A percentile compares a stretch with the other conserved stretches of the same genome.
Conservation (phyloP, 2,888 invertebrate genomes). For the Uropetala carovei region DNA sequence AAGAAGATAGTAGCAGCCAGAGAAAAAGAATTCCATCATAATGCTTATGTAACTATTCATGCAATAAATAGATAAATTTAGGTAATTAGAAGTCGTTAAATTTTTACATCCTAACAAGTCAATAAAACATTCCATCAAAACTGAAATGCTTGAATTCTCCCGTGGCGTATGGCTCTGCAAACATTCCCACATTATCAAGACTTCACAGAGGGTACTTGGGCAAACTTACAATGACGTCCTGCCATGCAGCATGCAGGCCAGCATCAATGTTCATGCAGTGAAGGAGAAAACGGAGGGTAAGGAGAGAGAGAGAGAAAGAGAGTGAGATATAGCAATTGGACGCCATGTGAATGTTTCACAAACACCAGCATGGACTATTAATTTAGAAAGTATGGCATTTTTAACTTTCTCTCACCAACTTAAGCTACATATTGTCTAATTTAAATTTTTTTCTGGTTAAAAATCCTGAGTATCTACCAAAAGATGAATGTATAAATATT, state of each 20-base stretch:
- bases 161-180: conserved; percentile 33
- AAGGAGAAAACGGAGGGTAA: conserved; percentile 45
- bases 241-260: conserved; percentile 68
- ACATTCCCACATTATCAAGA: conserved; percentile 52
- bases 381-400: neutral
- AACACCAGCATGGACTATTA: conserved; percentile 40
- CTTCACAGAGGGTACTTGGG: conserved; percentile 50
- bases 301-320: conserved; percentile 12
- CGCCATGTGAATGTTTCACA: neutral
- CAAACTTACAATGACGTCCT: conserved; percentile 69
- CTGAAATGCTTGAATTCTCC: neutral
- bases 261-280: conserved; percentile 65
- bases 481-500: no score
- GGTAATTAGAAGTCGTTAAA: neutral
- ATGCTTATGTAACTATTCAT: neutral
- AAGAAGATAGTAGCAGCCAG: conserved; percentile 47
- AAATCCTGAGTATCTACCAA: no score
- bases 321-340: conserved; percentile 46
- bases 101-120: neutral
- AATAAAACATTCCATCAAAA: neutral
- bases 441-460: no score
- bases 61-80: neutral
- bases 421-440: neutral
- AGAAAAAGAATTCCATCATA: neutral
- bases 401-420: neutral